Conservation (phyloP, 2,888 invertebrate species). For the Sepioteuthis lessoniana region DNA sequence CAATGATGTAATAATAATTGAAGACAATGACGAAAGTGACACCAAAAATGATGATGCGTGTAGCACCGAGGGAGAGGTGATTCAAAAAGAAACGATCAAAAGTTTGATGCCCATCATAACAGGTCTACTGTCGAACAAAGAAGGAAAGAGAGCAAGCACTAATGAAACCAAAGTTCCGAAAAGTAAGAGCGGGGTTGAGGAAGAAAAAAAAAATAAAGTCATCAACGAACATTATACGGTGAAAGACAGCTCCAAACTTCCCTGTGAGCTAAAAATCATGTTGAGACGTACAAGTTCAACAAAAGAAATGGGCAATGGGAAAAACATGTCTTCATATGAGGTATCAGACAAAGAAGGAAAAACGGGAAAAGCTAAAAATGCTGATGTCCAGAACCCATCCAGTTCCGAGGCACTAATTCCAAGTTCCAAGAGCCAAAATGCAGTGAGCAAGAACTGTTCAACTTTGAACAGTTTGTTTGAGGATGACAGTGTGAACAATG, state of each 20-base stretch:
- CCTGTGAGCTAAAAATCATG: not conserved
- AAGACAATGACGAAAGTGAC: not conserved
- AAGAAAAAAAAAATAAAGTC: not conserved
- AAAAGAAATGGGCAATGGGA: not conserved
- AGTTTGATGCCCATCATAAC: not conserved
- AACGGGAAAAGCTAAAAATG: no score
- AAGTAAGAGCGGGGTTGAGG: not conserved
- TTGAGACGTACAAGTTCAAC: not conserved
- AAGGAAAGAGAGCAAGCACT: not conserved
- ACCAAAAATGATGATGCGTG: not conserved
- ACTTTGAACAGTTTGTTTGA: no score
- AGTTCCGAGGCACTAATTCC: not conserved
- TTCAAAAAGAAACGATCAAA: not conserved
- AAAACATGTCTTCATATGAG: not conserved
- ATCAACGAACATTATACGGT: not conserved
- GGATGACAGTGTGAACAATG: not conserved
- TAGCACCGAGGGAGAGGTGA: not conserved
- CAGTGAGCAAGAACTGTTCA: not conserved
- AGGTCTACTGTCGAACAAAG: not conserved
- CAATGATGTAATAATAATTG: not conserved
- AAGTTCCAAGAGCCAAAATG: not conserved
- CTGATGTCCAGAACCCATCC: not conserved
- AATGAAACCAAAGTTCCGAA: not conserved
- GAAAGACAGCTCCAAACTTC: not conserved
- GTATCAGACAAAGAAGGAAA: not conserved